phyloP scores from a whole-genome alignment of 2,888 invertebrate species.

The Cyrtodaria siliqua region DNA sequence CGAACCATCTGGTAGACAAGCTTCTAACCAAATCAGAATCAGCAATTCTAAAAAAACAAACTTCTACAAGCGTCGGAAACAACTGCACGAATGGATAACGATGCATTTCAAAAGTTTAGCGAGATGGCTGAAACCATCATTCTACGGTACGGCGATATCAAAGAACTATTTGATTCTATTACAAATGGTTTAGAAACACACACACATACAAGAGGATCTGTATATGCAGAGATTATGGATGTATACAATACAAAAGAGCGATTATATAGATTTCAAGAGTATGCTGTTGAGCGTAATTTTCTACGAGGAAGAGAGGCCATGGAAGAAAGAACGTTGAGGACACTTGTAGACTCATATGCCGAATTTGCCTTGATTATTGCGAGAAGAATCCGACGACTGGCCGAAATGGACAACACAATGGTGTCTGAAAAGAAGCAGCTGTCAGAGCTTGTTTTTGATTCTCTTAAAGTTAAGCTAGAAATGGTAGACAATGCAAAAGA shows the following conservation, averaged over 20 bases:
- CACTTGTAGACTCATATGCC: constrained; percentile 69
- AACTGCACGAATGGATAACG: constrained; percentile 66
- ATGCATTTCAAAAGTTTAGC: constrained; percentile 45
- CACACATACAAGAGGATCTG: constrained; percentile 20
- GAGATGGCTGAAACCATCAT: constrained; percentile 34
- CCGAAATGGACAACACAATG: constrained; percentile 14
- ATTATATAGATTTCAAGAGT: constrained; percentile 72
- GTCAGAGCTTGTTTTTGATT: constrained; percentile 60
- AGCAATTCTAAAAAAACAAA: constrained; percentile 44
- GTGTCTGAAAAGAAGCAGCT: constrained; percentile 23
- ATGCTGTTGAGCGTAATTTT: constrained; percentile 73
- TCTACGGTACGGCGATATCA: constrained; percentile 37
- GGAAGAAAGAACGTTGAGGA: constrained; percentile 76
- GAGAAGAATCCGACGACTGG: constrained; percentile 46
- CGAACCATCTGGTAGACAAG: constrained; percentile 68
- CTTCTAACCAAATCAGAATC: constrained; percentile 60
- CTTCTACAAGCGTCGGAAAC: constrained; percentile 64
- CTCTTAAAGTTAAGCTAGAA: constrained; percentile 64
- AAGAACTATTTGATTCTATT: constrained; percentile 50
- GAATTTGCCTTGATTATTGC: constrained; percentile 68
- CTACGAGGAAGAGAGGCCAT: constrained; percentile 74
- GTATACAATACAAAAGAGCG: constrained; percentile 61
- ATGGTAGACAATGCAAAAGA: constrained; percentile 64
- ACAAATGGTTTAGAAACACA: constrained; percentile 51
- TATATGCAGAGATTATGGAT: constrained; percentile 44